phyloP scores from a whole-genome alignment of 2,888 invertebrate species.

The Trichopoda pennipes region DNA sequence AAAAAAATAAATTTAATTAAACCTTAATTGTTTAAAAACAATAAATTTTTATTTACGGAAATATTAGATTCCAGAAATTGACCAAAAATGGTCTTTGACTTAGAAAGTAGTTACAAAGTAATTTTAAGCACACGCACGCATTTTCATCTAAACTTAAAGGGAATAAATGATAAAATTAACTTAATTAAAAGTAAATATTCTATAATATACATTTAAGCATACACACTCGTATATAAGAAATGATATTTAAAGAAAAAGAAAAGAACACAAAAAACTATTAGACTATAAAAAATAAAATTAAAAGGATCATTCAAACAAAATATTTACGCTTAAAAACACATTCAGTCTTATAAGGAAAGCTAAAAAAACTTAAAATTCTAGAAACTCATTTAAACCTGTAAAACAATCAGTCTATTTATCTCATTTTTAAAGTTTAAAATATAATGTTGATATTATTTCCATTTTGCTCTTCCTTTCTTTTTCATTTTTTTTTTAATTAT shows the following conservation, averaged over 20 bases:
- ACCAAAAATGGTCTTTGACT: constrained; percentile 43
- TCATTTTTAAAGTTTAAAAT: background rate
- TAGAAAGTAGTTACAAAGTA: constrained; percentile 18
- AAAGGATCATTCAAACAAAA: constrained; percentile 15
- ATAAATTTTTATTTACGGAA: constrained; percentile 6
- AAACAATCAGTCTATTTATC: constrained; percentile 18
- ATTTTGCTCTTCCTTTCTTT: background rate
- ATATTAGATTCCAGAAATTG: constrained; percentile 5
- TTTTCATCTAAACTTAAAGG: constrained; percentile 20
- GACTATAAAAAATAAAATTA: constrained; percentile 9
- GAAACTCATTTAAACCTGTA: constrained; percentile 5
- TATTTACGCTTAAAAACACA: constrained; percentile 41
- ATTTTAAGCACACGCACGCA: constrained; percentile 22
- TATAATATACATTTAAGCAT: background rate
- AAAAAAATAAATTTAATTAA: constrained; percentile 8
- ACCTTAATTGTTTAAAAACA: background rate
- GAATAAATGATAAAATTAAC: background rate
- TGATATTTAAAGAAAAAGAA: background rate
- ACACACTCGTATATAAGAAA: background rate
- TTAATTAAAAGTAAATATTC: background rate
- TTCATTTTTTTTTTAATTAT: background rate
- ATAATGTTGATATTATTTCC: background rate
- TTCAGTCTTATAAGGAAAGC: background rate
- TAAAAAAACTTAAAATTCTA: background rate
- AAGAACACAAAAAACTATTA: constrained; percentile 1